Base-by-base conservation (phyloP, 2,113 vertebrate genomes). In the Melospiza melodia region DNA sequence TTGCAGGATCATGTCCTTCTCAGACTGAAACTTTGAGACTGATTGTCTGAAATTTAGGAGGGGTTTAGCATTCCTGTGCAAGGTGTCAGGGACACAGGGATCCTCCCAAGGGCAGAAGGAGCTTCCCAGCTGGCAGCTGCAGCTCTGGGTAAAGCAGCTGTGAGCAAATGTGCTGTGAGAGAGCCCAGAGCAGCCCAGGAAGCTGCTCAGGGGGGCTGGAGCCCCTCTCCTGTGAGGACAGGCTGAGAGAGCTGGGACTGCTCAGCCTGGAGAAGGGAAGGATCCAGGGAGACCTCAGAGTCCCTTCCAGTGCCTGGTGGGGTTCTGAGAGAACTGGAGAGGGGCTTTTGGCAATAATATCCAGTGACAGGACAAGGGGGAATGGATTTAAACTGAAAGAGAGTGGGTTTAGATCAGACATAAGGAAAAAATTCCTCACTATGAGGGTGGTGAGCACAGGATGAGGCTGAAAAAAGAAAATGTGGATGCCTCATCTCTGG, bases 301-400 rank as follows among this genome's bases (percentile, higher is more conserved):
- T 27, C 23, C 33, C 27, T 66, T 37, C 12, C 76, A 44, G 31
- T 15, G 31, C 37, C 43, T 51, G 2, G 4, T 0, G 0, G 31
- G 27, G 31, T 8, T 44, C 52, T 18, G 9, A 6, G 59, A 37
- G 22, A 51, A 1, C 9, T 13, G 33, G 25, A 66, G 59, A 66
- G 31, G 8, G 11, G 13, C 27, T 73, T 51, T 19, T 19, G 43
- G n/a, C n/a, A n/a, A n/a, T n/a, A n/a, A n/a, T n/a, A 16, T 19
- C 3, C 8, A 37, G 51, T 19, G 37, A 9, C 14, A 44, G 52
- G 5, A 28, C 22, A 28, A 51, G 37, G 20, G 27, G 22, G 37
- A 66, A 66, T 19, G 37, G 3, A 18, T 44, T 73, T 33, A 44
- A 74, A 33, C 31, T 37, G 23, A 37, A 51, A 33, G 15, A 73